Conservation (phyloP, 2,888 invertebrate genomes). For the Agapostemon virescens region DNA sequence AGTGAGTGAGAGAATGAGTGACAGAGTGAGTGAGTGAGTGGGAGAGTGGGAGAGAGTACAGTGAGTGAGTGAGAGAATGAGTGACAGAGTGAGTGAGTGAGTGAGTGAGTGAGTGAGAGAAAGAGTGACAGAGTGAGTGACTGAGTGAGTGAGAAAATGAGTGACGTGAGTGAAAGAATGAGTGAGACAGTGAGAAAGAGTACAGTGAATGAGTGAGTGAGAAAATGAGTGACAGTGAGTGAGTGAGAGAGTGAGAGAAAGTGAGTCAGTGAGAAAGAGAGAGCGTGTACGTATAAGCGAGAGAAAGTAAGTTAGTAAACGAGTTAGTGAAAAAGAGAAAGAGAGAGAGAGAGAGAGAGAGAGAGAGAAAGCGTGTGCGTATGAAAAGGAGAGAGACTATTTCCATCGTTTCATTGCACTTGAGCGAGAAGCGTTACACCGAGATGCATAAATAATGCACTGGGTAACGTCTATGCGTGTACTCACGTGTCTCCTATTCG, state of each 20-base stretch:
- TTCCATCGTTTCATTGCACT: neutral
- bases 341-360: neutral
- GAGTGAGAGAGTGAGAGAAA: neutral
- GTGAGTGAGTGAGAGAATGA: neutral
- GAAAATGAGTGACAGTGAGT: neutral
- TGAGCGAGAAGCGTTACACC: slow-evolving; percentile 24
- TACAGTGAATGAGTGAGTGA: neutral
- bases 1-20: neutral
- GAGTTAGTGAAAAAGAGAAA: neutral
- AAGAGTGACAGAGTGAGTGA: neutral
- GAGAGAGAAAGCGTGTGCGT: neutral
- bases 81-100: too few species aligned
- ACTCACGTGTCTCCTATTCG: slow-evolving; percentile 33
- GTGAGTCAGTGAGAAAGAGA: neutral
- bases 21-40: neutral
- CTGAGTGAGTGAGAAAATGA: too few species aligned
- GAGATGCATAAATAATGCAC: slow-evolving; percentile 42
- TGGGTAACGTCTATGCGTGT: slow-evolving; percentile 14
- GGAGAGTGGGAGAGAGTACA: neutral
- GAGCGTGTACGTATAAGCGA: too few species aligned
- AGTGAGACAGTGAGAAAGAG: neutral
- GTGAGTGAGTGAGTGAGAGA: neutral
- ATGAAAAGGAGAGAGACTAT: neutral
- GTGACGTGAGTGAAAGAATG: too few species aligned
- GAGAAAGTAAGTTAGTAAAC: neutral